Evolutionary conservation across 2,888 invertebrate genomes (phyloP).

Genomic region (Marronus borbonicus): DNA sequence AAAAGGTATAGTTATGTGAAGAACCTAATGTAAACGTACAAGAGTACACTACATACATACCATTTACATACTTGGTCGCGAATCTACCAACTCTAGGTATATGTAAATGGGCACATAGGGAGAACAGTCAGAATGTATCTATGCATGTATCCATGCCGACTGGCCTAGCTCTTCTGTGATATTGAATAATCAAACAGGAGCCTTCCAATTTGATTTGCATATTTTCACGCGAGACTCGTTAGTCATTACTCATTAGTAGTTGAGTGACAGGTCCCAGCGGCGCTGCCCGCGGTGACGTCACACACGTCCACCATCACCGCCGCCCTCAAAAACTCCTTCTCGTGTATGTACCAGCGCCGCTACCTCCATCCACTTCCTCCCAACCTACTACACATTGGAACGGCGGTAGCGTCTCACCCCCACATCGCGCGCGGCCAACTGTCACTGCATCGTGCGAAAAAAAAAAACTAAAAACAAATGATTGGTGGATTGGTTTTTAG

Average conservation of each 20-base stretch:
- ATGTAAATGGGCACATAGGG: no score
- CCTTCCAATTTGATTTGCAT: constrained; percentile 72
- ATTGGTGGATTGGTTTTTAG: constrained; percentile 69
- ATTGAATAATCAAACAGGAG: constrained; percentile 68
- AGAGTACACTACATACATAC: no score
- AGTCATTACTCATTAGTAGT: constrained; percentile 71
- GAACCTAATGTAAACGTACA: no score
- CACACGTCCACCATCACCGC: constrained; percentile 42
- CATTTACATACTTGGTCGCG: no score
- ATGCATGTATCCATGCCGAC: not conserved
- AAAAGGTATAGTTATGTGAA: no score
- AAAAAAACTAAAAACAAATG: constrained; percentile 67
- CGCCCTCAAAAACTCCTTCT: constrained; percentile 50
- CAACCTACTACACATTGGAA: not conserved
- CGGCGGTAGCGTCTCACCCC: constrained; percentile 54
- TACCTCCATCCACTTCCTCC: constrained; percentile 45
- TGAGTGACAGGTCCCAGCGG: constrained; percentile 67
- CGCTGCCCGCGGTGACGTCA: constrained; percentile 62
- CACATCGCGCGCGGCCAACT: constrained; percentile 62
- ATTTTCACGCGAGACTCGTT: constrained; percentile 71
- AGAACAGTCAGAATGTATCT: not conserved
- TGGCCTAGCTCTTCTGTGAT: constrained; percentile 28
- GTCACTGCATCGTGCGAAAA: constrained; percentile 66
- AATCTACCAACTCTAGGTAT: no score
- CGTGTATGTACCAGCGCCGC: not conserved